Conservation (phyloP, 2,797 vertebrate species). For the Fratercula arctica region DNA sequence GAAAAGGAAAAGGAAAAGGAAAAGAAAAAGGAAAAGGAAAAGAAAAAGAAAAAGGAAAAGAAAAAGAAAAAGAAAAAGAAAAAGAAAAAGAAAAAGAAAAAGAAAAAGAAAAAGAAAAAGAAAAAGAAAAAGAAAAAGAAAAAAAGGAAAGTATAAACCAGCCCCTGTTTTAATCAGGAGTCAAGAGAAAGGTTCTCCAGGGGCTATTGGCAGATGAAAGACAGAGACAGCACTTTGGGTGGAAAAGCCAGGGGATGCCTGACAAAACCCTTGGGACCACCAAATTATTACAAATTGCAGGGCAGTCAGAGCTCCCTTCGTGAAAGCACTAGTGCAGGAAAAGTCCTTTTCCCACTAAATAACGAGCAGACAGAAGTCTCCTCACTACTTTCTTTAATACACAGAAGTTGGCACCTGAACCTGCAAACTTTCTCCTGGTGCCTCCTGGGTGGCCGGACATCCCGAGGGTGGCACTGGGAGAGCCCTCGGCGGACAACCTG, state of each 20-base stretch:
- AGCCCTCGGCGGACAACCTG: background rate
- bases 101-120: background rate
- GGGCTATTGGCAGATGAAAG: slow-evolving; percentile 9
- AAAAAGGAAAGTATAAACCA: slow-evolving; percentile 28
- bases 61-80: background rate
- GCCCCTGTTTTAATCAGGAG: background rate
- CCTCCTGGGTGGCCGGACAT: background rate
- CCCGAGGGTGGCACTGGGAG: accelerated
- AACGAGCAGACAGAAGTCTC: accelerated
- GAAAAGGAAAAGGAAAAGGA: no score
- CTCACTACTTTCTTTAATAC: background rate
- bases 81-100: background rate
- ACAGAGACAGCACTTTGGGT: background rate
- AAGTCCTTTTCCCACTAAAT: background rate
- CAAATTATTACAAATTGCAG: background rate
- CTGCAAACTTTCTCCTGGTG: background rate
- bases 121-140: background rate
- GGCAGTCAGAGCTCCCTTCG: background rate
- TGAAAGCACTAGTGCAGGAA: background rate
- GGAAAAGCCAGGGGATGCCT: background rate
- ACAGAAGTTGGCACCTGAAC: background rate
- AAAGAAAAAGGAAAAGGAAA: no score
- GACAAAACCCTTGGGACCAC: background rate
- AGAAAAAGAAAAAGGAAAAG: background rate
- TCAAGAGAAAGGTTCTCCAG: background rate